These are phyloP conservation scores for Caenorhabditis inopinata DNA, from an alignment of 1,140 invertebrate genomes.

Conservation along the genomic window DNA sequence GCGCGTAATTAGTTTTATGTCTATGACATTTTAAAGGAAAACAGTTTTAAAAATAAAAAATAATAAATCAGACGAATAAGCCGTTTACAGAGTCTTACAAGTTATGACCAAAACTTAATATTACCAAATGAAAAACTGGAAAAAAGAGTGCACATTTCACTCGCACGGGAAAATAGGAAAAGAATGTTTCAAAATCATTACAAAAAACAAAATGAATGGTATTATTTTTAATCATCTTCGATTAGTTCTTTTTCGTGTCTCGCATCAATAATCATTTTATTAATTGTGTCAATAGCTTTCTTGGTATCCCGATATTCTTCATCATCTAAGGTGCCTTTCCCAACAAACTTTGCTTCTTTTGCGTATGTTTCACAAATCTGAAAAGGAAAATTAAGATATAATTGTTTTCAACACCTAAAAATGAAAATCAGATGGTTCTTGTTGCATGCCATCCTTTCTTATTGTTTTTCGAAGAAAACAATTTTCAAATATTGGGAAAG, in stretches of 20 bases:
- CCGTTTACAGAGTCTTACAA: too few relatives aligned
- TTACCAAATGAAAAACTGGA: too few relatives aligned
- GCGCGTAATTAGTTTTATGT: background rate
- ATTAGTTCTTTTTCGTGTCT: slow-evolving; percentile 41
- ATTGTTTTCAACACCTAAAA: too few relatives aligned
- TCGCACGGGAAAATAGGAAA: background rate
- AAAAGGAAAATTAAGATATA: background rate
- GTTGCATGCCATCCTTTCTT: too few relatives aligned
- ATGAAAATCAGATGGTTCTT: too few relatives aligned
- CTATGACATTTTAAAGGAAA: background rate
- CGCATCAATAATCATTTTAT: slow-evolving; percentile 41
- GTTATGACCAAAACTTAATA: too few relatives aligned
- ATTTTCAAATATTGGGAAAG: too few relatives aligned
- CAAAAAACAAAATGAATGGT: background rate
- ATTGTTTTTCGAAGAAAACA: too few relatives aligned
- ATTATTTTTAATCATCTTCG: background rate
- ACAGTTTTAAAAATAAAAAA: background rate
- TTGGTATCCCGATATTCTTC: slow-evolving; percentile 43
- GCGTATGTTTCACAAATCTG: slow-evolving; percentile 42
- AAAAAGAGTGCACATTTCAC: too few relatives aligned
- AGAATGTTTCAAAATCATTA: background rate
- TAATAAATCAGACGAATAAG: background rate
- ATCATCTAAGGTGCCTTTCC: slow-evolving; percentile 40
- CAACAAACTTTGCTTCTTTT: slow-evolving; percentile 43
- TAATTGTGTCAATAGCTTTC: slow-evolving; percentile 39